Conservation (phyloP, 2,113 vertebrate genomes). For the Clarias magur region DNA sequence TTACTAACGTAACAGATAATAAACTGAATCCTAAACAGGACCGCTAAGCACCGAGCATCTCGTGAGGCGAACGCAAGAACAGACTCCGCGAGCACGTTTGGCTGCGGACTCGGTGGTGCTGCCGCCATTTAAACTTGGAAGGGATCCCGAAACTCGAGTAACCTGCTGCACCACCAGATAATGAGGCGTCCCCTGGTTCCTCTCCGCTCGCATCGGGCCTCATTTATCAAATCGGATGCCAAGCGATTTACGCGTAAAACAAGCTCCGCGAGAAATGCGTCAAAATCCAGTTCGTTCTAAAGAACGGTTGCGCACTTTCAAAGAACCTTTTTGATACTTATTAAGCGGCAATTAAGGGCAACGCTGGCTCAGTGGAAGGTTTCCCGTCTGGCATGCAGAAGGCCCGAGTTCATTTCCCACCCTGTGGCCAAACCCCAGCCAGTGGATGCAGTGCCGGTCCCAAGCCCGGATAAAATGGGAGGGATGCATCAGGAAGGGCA, state of each 20-base stretch:
- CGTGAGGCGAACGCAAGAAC: slow-evolving; percentile 34
- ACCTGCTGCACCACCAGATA: slow-evolving; percentile 23
- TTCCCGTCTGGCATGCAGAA: too few species aligned
- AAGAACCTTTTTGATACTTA: neutral
- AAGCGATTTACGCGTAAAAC: neutral
- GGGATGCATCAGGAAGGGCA: too few species aligned
- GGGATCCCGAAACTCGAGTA: slow-evolving; percentile 5
- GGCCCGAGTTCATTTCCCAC: too few species aligned
- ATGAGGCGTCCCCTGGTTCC: slow-evolving; percentile 18
- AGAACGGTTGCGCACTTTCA: neutral
- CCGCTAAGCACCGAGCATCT: slow-evolving; percentile 38
- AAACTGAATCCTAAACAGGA: slow-evolving; percentile 65
- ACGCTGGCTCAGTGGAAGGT: too few species aligned
- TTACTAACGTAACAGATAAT: slow-evolving; percentile 63
- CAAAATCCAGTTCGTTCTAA: neutral
- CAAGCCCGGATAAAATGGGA: too few species aligned
- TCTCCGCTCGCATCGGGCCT: neutral
- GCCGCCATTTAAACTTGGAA: slow-evolving; percentile 4
- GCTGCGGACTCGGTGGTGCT: neutral
- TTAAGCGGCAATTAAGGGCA: too few species aligned
- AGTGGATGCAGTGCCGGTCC: too few species aligned
- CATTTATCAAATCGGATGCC: neutral
- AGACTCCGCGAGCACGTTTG: slow-evolving; percentile 58
- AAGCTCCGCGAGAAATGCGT: neutral
- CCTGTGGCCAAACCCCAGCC: too few species aligned